Conservation (phyloP, 2,113 vertebrate genomes). For the Ahaetulla prasina region DNA sequence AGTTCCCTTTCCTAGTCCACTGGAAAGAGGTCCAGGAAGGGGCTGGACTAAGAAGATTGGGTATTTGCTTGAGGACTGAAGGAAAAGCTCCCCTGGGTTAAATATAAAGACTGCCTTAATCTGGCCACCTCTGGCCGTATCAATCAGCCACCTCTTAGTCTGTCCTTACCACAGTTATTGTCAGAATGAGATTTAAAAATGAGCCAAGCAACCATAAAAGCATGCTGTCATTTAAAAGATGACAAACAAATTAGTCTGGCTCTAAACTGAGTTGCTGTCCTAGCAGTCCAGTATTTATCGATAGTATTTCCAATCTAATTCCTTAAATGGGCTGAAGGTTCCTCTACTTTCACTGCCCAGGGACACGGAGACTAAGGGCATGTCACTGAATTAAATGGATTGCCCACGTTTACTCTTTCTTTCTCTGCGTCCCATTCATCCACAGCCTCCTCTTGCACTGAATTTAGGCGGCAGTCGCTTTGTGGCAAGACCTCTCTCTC, state of each 20-base stretch:
- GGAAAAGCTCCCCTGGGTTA: not conserved
- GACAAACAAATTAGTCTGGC: not conserved
- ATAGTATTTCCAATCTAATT: not conserved
- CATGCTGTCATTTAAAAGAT: not conserved
- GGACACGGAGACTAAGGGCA: not conserved
- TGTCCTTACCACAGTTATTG: not conserved
- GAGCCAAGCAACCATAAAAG: not conserved
- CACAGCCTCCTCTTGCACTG: not conserved
- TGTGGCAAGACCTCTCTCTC: not conserved
- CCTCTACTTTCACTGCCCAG: not conserved
- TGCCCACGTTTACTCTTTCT: not conserved
- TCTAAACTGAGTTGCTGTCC: not conserved
- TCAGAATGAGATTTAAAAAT: not conserved
- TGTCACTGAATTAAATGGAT: not conserved
- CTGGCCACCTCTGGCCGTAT: not conserved
- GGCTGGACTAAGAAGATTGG: not conserved
- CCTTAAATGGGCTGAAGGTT: not conserved
- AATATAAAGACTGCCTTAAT: not conserved
- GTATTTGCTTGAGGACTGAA: no score
- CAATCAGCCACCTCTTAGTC: not conserved
- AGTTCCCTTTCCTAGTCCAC: not conserved
- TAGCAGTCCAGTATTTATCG: not conserved
- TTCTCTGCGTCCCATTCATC: not conserved
- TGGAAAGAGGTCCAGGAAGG: not conserved
- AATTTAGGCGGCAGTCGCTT: not conserved